phyloP scores from a whole-genome alignment of 2,888 invertebrate genomes.

The Dicycla oo region DNA sequence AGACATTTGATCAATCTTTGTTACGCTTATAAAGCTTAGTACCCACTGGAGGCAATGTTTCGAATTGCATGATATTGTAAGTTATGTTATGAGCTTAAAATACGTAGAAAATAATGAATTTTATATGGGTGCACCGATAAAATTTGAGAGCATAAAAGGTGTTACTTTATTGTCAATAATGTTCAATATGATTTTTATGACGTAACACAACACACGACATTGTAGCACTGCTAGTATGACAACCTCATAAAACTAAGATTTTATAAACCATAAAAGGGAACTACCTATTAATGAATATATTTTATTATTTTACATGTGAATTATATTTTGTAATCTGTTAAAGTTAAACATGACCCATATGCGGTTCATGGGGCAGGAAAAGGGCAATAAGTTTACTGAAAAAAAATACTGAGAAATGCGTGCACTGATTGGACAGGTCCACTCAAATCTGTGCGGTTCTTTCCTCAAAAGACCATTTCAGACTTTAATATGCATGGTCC shows the following conservation, averaged over 20 bases:
- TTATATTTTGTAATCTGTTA: neutral
- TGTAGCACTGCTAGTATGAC: slow-evolving; percentile 13
- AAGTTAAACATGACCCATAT: no score
- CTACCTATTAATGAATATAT: neutral
- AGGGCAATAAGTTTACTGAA: no score
- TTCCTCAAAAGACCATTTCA: no score
- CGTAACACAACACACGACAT: slow-evolving; percentile 10
- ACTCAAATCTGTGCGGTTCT: no score
- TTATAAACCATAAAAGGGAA: slow-evolving; percentile 35
- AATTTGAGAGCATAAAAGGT: slow-evolving; percentile 32
- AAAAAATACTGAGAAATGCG: no score
- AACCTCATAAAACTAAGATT: slow-evolving; percentile 36
- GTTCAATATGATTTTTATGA: slow-evolving; percentile 33
- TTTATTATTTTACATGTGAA: slow-evolving; percentile 23
- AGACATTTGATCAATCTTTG: slow-evolving; percentile 12
- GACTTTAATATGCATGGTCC: no score
- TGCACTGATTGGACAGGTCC: no score
- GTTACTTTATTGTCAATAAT: slow-evolving; percentile 38
- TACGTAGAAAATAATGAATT: slow-evolving; percentile 2
- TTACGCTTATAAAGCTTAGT: neutral
- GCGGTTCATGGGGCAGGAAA: no score
- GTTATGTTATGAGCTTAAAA: neutral
- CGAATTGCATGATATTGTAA: neutral
- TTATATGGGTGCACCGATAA: slow-evolving; percentile 11
- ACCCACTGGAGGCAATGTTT: neutral